phyloP scores from a whole-genome alignment of 2,888 invertebrate genomes.

The Callinectes sapidus region DNA sequence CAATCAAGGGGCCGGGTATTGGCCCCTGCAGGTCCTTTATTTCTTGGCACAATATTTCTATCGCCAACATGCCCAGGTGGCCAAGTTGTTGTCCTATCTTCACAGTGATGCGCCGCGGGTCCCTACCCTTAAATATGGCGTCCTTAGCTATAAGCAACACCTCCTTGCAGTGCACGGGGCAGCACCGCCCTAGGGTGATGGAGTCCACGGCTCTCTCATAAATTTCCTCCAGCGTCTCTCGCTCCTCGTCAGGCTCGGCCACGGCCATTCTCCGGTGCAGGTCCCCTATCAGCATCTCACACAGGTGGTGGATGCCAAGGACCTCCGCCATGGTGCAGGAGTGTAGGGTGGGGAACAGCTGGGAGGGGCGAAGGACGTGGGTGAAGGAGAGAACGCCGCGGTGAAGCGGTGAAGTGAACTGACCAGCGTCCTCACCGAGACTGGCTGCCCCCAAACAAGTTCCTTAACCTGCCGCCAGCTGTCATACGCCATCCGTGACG shows the following conservation, averaged over 20 bases:
- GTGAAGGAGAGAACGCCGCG: not conserved
- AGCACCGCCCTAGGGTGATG: not conserved
- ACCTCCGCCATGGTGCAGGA: not conserved
- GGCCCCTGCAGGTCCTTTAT: not conserved
- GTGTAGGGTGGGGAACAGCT: not conserved
- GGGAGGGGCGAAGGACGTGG: not conserved
- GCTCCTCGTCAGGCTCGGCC: not conserved
- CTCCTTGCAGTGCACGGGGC: not conserved
- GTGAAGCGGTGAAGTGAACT: not conserved
- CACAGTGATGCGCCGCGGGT: not conserved
- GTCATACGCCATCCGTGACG: not conserved
- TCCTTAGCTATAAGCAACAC: not conserved
- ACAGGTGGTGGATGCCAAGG: not conserved
- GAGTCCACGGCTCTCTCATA: not conserved
- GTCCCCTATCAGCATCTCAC: not conserved
- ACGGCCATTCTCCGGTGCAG: not conserved
- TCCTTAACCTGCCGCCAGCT: not conserved
- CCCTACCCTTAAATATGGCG: not conserved
- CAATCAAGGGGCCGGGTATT: not conserved
- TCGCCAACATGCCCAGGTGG: not conserved
- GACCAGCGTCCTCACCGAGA: not conserved
- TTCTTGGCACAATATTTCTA: not conserved
- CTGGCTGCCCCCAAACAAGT: not conserved
- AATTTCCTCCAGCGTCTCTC: not conserved
- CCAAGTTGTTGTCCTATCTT: not conserved